Conservation (phyloP, 2,888 invertebrate species). For the Encarsia formosa region DNA sequence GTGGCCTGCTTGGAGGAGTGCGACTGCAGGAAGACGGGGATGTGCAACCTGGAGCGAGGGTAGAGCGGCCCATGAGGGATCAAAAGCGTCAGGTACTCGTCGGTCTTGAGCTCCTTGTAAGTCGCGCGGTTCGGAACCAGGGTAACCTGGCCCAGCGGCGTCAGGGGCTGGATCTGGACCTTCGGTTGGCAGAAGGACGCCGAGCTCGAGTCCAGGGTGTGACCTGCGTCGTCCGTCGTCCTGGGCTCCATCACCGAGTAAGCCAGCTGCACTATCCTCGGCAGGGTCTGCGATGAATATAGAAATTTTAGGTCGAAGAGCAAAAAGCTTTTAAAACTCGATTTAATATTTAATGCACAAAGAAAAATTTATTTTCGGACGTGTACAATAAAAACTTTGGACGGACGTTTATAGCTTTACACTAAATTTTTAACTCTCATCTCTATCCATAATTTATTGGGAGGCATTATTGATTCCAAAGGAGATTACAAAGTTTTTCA, state of each 20-base stretch:
- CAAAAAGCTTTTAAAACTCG: too few relatives aligned
- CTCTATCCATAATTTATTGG: too few relatives aligned
- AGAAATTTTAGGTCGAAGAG: too few relatives aligned
- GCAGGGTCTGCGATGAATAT: constrained; percentile 64
- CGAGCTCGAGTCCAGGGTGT: constrained; percentile 17
- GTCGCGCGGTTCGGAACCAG: constrained; percentile 74
- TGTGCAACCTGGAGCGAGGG: constrained; percentile 83
- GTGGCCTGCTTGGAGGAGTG: constrained; percentile 37
- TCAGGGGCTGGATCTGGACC: constrained; percentile 62
- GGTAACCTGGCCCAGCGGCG: constrained; percentile 61
- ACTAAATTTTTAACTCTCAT: too few relatives aligned
- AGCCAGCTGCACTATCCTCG: constrained; percentile 73
- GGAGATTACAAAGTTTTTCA: too few relatives aligned
- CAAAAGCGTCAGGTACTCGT: constrained; percentile 78
- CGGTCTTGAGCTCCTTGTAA: constrained; percentile 79
- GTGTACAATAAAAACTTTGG: too few relatives aligned
- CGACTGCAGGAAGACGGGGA: constrained; percentile 82
- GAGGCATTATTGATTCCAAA: too few relatives aligned
- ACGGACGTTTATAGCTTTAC: too few relatives aligned
- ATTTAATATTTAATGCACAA: too few relatives aligned
- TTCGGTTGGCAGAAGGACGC: constrained; percentile 64
- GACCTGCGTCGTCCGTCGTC: constrained; percentile 32
- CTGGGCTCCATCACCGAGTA: constrained; percentile 84
- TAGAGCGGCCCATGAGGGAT: constrained; percentile 85
- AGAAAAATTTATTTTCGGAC: too few relatives aligned